Evolutionary conservation across 1,140 invertebrate species (phyloP).

Genomic region (Eueides isabella): DNA sequence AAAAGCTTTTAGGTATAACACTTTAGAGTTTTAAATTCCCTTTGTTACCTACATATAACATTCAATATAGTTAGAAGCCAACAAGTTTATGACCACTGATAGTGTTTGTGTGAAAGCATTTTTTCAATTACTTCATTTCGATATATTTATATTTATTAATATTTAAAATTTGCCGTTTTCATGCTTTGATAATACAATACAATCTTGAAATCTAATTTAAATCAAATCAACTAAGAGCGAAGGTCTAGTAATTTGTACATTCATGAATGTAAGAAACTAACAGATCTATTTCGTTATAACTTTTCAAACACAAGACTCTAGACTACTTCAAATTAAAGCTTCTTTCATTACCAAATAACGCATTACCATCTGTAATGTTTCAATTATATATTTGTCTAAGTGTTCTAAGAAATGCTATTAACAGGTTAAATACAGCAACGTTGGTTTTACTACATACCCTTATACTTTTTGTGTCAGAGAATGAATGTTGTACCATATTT

Average conservation of each 20-base stretch:
- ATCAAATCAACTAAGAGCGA: conserved; percentile 9
- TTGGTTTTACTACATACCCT: not conserved
- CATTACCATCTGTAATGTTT: conserved; percentile 61
- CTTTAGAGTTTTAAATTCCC: not conserved
- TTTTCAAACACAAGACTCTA: conserved; percentile 75
- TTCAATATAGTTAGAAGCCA: not conserved
- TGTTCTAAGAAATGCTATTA: conserved; percentile 54
- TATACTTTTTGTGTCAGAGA: not conserved
- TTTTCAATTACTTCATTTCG: too few relatives aligned
- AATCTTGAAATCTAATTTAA: not conserved
- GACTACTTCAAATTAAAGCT: conserved; percentile 80
- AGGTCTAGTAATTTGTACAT: conserved; percentile 44
- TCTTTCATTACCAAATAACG: conserved; percentile 75
- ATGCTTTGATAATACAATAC: not conserved
- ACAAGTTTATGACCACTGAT: not conserved
- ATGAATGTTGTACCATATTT: not conserved
- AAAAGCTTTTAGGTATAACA: not conserved
- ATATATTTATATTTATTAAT: not conserved
- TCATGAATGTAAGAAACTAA: conserved; percentile 51
- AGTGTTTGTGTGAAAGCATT: too few relatives aligned
- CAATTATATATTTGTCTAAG: conserved; percentile 63
- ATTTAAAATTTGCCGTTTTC: not conserved
- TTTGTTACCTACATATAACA: not conserved
- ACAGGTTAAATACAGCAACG: conserved; percentile 44
- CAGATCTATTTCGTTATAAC: conserved; percentile 62